Conservation (phyloP, 2,888 invertebrate species). For the Lochmaea capreae region DNA sequence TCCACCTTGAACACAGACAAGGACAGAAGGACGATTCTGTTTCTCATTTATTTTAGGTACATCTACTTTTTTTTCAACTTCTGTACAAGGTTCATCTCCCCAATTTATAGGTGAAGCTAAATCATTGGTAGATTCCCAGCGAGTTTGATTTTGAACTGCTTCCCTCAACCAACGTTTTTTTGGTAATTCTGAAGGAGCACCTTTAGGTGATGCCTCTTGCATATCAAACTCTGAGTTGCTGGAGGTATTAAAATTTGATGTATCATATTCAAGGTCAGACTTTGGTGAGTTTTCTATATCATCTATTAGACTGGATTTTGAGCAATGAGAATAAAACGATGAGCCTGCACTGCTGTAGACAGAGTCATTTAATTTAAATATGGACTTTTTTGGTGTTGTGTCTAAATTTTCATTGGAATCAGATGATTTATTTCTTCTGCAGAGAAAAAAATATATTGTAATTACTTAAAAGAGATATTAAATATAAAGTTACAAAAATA, state of each 20-base stretch:
- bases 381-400: constrained; percentile 55
- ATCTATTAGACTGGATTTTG: constrained; percentile 49
- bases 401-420: constrained; percentile 51
- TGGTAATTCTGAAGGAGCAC: constrained; percentile 60
- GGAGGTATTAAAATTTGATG: constrained; percentile 50
- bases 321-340: constrained; percentile 51
- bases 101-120: constrained; percentile 69
- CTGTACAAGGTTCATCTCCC: constrained; percentile 57
- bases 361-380: constrained; percentile 52
- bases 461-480: neutral
- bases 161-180: constrained; percentile 73
- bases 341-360: constrained; percentile 51
- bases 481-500: too few relatives aligned
- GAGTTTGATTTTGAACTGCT: constrained; percentile 63
- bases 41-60: constrained; percentile 58
- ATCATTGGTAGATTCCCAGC: constrained; percentile 63
- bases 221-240: constrained; percentile 50
- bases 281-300: constrained; percentile 53
- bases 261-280: constrained; percentile 54
- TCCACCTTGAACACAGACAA: constrained; percentile 66
- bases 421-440: constrained; percentile 49
- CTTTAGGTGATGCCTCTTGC: constrained; percentile 43
- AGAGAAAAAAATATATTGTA: constrained; percentile 17
- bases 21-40: constrained; percentile 68
- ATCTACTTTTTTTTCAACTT: constrained; percentile 32